A percentile compares a stretch with the other conserved stretches of the same genome.
Conservation (phyloP, 2,888 invertebrate genomes). For the Macrophya annulata region DNA sequence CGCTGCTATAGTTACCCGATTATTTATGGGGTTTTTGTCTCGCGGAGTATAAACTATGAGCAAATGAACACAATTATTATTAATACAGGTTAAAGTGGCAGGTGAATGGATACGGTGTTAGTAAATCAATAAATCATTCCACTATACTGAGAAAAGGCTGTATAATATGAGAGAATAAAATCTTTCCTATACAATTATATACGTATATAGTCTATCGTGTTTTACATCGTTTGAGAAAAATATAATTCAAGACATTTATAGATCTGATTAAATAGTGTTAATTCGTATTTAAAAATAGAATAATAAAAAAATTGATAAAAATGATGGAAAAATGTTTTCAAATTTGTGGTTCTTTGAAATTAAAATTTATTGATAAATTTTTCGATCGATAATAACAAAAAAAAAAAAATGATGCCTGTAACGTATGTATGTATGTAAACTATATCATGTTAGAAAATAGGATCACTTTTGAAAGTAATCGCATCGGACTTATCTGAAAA, state of each 20-base stretch:
- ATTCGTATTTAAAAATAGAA: not conserved
- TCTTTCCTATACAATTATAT: constrained; percentile 12
- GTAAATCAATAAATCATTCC: constrained; percentile 24
- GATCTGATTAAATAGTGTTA: not conserved
- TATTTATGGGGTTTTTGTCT: constrained; percentile 27
- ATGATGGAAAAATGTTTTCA: not conserved
- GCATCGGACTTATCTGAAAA: not conserved
- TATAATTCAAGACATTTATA: not conserved
- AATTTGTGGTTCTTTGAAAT: not conserved
- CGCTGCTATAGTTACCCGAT: not conserved
- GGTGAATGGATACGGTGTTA: constrained; percentile 12
- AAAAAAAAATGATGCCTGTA: no score
- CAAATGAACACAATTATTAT: not conserved
- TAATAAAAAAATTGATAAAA: not conserved
- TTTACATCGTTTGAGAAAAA: not conserved
- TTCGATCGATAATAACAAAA: not conserved
- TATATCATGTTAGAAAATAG: no score
- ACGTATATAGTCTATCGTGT: not conserved
- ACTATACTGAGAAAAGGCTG: not conserved
- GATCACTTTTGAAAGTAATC: not conserved
- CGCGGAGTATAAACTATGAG: not conserved
- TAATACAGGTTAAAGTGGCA: no score
- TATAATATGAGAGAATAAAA: not conserved
- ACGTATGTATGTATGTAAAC: no score
- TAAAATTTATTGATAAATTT: not conserved